Base-by-base conservation (phyloP, 2,113 vertebrate genomes). In the Dicentrarchus labrax region DNA sequence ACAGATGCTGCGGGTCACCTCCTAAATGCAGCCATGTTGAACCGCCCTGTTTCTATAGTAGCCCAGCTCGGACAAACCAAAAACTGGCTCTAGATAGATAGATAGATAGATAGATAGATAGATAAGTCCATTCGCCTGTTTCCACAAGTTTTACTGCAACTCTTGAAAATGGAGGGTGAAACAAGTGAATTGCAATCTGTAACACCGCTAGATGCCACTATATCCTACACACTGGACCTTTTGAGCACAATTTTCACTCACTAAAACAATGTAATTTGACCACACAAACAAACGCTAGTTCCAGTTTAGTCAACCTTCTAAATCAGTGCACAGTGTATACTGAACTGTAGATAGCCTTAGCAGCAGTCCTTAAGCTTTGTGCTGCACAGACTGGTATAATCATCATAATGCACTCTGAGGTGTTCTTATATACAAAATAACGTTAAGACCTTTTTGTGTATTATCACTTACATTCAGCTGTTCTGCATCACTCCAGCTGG, bases 381-480 rank as follows among this genome's bases (percentile, higher is more conserved):
- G 50, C 74, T 72, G 22, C 13, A 8, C 24, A 36, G 11, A 48
- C 15, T 4, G 45, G 21, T 60, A 11, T 67, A 13, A 75, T 60
- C 45, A 38, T 1, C 24, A 71, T 60, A 61, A 64, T 60, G 66
- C 7, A n/a, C 57, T 56, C 54, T 2, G 30, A 51, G 50, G 53
- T 57, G 67, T 24, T 80, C 48, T 48, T 24, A 41, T 59, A 64
- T 19, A 56, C 41, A 68, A 68, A 65, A 87, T 45, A 69, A 69
- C 21, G 38, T 54, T 1, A 4, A 43, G 15, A 65, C 21, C 48
- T 30, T 79, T 84, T 47, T 19, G 59, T 66, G n/a, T 45, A n/a
- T 43, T 41, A 41, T 56, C 22, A n/a, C 24, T 22, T 21, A n/a
- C 22, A 67, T 67, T 21, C 45, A 36, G 30, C 39, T 72, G 45